Conservation (phyloP, 2,888 invertebrate species). For the Eumerus sabulonum region DNA sequence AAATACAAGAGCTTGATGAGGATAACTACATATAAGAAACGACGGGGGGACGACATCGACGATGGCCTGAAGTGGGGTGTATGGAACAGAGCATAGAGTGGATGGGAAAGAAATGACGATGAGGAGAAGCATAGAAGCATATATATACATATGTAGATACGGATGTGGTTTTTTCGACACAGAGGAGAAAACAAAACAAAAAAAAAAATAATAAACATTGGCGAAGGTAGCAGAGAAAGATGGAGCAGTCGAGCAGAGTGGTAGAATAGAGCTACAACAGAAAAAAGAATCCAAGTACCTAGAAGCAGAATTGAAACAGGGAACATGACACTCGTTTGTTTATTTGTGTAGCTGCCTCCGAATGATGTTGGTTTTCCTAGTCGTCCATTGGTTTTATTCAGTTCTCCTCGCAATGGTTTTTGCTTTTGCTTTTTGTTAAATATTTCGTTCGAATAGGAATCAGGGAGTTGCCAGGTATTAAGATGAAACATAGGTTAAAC, state of each 20-base stretch:
- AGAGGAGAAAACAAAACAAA: slow-evolving; percentile 5
- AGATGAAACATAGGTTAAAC: too few relatives aligned
- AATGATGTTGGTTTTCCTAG: slow-evolving; percentile 41
- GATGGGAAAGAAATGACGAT: slow-evolving; percentile 4
- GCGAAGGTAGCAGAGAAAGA: slow-evolving; percentile 6
- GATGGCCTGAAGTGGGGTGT: too few relatives aligned
- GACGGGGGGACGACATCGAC: too few relatives aligned
- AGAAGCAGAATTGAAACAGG: slow-evolving; percentile 46
- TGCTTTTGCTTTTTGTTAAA: slow-evolving; percentile 10
- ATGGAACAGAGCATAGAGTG: too few relatives aligned
- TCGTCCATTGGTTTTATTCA: background rate
- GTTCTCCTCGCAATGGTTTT: background rate
- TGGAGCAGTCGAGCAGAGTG: slow-evolving; percentile 16
- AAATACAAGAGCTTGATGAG: too few relatives aligned
- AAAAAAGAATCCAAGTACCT: slow-evolving; percentile 10
- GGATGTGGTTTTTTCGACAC: slow-evolving; percentile 55
- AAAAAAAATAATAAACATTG: too few relatives aligned
- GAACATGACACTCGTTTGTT: slow-evolving; percentile 63
- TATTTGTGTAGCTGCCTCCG: slow-evolving; percentile 60
- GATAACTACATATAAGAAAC: too few relatives aligned
- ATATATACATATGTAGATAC: slow-evolving; percentile 5
- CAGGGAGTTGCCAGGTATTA: slow-evolving; percentile 29
- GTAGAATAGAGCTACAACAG: background rate
- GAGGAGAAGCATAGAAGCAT: slow-evolving; percentile 2
- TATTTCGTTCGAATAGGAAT: background rate